Evolutionary conservation across 1,140 invertebrate species (phyloP).

Genomic region (Heterodera carotae): DNA sequence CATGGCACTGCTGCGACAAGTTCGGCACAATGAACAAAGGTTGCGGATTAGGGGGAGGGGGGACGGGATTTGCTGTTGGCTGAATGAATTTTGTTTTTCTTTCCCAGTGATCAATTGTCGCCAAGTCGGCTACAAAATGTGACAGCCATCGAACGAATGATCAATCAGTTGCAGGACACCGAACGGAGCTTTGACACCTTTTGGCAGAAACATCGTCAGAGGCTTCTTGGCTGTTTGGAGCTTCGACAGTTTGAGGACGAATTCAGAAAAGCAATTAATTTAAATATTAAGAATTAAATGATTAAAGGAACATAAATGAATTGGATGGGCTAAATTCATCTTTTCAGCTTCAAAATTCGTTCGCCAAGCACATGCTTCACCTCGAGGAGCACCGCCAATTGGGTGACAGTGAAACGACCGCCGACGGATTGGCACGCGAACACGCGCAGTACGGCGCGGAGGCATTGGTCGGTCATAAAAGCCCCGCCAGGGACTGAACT

Average conservation of each 20-base stretch:
- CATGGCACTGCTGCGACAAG: conserved; percentile 66
- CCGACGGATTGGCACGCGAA: conserved; percentile 38
- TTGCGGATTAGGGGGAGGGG: not conserved
- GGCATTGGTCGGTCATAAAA: conserved; percentile 54
- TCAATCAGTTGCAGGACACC: conserved; percentile 90
- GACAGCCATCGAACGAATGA: conserved; percentile 84
- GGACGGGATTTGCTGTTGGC: not conserved
- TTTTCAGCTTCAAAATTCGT: conserved; percentile 64
- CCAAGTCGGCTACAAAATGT: conserved; percentile 79
- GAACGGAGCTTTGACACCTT: conserved; percentile 88
- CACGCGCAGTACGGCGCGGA: conserved; percentile 55
- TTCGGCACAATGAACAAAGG: conserved; percentile 56
- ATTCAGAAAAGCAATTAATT: conserved; percentile 74
- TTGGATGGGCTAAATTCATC: not conserved
- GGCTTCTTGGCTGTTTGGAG: conserved; percentile 83
- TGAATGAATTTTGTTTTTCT: not conserved
- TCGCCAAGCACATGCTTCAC: conserved; percentile 65
- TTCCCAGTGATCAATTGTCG: conserved; percentile 65
- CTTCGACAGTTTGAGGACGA: conserved; percentile 85
- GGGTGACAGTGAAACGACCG: conserved; percentile 56
- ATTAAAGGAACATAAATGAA: no score
- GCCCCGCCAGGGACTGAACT: no score
- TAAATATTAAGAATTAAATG: not conserved
- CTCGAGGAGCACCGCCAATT: conserved; percentile 64
- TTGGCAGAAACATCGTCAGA: conserved; percentile 84